A percentile compares a stretch with the other conserved stretches of the same genome.
Evolutionary conservation across 2,797 vertebrate species (phyloP).

Genomic region (Heliangelus exortis): DNA sequence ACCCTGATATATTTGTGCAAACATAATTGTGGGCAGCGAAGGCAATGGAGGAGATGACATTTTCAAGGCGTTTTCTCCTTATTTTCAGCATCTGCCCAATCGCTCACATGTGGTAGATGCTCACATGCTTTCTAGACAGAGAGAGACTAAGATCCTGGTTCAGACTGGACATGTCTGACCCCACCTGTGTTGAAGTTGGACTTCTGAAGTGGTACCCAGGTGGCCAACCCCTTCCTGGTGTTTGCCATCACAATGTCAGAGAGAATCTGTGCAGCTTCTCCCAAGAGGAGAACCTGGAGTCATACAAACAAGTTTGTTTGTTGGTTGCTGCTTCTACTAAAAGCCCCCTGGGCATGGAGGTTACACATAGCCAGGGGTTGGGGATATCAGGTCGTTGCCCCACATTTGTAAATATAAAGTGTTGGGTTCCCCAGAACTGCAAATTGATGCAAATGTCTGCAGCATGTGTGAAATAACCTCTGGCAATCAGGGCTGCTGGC

Average conservation of each 20-base stretch:
- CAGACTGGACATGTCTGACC: fast-evolving
- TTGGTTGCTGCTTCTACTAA: neutral
- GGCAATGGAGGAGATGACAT: conserved; percentile 2
- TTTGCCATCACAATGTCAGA: neutral
- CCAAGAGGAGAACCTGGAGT: neutral
- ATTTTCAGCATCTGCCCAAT: conserved; percentile 32
- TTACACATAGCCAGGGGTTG: neutral
- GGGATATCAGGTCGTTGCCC: neutral
- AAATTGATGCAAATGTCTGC: neutral
- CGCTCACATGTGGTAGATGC: neutral
- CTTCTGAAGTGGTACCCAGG: neutral
- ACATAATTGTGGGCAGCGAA: conserved; percentile 59
- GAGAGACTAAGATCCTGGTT: neutral
- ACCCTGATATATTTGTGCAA: conserved; percentile 67
- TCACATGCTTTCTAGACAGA: conserved; percentile 23
- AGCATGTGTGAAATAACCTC: neutral
- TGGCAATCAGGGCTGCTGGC: neutral
- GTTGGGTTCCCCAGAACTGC: neutral
- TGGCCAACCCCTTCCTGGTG: neutral
- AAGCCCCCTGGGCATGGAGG: neutral
- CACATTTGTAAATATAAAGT: neutral
- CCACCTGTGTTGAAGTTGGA: neutral
- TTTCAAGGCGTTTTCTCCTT: conserved; percentile 27
- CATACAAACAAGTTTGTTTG: neutral
- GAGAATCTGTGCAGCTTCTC: neutral